Evolutionary conservation across 2,113 vertebrate species (phyloP).

Genomic region (Pogonocichla stellata): DNA sequence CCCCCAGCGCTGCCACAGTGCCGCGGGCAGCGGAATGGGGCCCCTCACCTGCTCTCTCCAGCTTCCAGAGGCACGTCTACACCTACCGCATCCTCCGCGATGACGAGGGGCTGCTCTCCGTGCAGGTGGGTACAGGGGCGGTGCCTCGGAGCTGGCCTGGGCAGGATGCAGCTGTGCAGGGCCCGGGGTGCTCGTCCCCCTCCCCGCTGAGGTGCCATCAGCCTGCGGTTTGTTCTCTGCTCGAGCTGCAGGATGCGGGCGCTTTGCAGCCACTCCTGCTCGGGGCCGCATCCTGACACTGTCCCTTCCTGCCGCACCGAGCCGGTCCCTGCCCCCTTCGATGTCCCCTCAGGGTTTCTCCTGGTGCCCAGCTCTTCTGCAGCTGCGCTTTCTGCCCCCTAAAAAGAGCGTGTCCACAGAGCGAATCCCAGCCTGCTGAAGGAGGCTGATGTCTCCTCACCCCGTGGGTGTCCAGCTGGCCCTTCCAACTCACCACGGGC

Average conservation of each 20-base stretch:
- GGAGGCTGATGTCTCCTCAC: not conserved
- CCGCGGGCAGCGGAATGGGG: fast-evolving
- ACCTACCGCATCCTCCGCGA: constrained; percentile 88
- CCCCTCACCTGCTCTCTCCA: constrained; percentile 36
- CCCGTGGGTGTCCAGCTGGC: not conserved
- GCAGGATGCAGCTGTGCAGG: not conserved
- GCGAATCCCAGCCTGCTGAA: not conserved
- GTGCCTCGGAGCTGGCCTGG: not conserved
- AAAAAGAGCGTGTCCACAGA: not conserved
- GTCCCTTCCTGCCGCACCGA: not conserved
- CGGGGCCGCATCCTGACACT: fast-evolving
- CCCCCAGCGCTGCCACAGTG: fast-evolving
- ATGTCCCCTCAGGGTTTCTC: not conserved
- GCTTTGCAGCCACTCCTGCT: not conserved
- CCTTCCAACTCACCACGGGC: not conserved
- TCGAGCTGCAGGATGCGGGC: not conserved
- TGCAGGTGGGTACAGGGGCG: constrained; percentile 78
- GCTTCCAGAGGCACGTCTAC: constrained; percentile 85
- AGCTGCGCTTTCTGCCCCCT: not conserved
- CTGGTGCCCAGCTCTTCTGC: not conserved
- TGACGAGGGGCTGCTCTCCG: constrained; percentile 81
- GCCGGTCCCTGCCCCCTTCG: not conserved
- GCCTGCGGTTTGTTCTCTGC: not conserved
- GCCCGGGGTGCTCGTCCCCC: not conserved
- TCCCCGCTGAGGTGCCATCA: fast-evolving